Evolutionary conservation across 2,888 invertebrate genomes (phyloP), one percentile per base, ranked within the genome.

Genomic region (Eilema sororculum): DNA sequence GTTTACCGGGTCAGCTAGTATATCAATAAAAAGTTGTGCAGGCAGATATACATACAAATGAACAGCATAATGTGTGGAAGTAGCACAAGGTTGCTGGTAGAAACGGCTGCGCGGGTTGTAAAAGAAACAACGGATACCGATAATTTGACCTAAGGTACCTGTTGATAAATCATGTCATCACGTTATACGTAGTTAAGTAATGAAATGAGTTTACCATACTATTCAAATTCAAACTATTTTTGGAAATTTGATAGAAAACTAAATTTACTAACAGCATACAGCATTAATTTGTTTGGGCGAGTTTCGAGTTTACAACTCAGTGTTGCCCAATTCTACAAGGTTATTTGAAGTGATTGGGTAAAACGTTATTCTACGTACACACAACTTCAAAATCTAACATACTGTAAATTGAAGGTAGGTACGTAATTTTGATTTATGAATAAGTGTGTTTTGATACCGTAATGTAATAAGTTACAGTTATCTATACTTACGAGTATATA

Each of bases 31-130:
- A 52, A 52, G 52, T 52, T 85, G 82, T 82, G 76, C 83, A 87
- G 83, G 81, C 84, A 86, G 83, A 83, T 78, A 84, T 78, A 88
- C 83, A 74, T 72, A 75, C 72, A 84, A 85, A 87, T 87, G 88
- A 84, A 86, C 86, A 86, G 82, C 84, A 85, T 84, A 85, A 84
- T 85, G 85, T 83, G 86, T 87, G 83, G 86, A 93, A 90, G 89
- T 91, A 83, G 92, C 85, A 91, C 93, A 92, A 93, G 93, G 92
- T 80, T 90, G 86, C 84, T 80, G 89, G 65, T 89, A 91, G 91
- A 90, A 91, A 91, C 84, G 83, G 81, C 82, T 71, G 79, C 78
- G 76, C 80, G 77, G 80, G 72, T 79, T 81, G 79, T 83, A 86
- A 86, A 52, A 84, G 85, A 88, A 90, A 89, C 84, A 87, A 82